These are phyloP conservation scores for Teleiodes luculella DNA, from an alignment of 2,888 invertebrate species.

Conservation along the genomic window DNA sequence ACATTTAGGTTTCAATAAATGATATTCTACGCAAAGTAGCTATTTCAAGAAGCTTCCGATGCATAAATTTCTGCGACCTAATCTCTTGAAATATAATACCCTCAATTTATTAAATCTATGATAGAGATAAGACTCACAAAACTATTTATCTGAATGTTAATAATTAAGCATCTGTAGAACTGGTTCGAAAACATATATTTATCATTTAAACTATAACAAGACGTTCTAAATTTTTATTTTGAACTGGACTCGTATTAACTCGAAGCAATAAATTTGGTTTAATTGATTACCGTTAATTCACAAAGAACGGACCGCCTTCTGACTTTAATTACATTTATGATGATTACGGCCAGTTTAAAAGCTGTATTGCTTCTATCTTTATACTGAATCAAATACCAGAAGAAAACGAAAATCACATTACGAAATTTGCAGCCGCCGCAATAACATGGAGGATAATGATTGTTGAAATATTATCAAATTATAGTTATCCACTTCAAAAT, in stretches of 20 bases:
- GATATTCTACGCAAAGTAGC: too few species aligned
- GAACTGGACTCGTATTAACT: slow-evolving; percentile 44
- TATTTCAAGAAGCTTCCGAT: background rate
- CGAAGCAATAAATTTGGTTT: slow-evolving; percentile 59
- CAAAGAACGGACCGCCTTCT: slow-evolving; percentile 57
- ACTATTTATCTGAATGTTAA: slow-evolving; percentile 28
- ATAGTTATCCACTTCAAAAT: too few species aligned
- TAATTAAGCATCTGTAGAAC: slow-evolving; percentile 41
- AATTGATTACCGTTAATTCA: slow-evolving; percentile 67
- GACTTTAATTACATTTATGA: slow-evolving; percentile 64
- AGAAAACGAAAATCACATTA: background rate
- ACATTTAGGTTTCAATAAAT: too few species aligned
- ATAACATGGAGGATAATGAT: background rate
- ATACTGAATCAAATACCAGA: background rate
- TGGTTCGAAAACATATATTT: slow-evolving; percentile 53
- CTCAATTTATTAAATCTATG: slow-evolving; percentile 18
- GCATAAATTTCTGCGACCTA: background rate
- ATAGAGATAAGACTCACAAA: slow-evolving; percentile 17
- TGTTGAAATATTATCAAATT: too few species aligned
- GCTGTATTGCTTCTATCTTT: slow-evolving; percentile 29
- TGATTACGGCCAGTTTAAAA: slow-evolving; percentile 46
- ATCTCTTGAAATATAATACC: background rate
- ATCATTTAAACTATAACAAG: slow-evolving; percentile 59
- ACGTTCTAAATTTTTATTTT: slow-evolving; percentile 46
- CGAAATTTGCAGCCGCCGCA: background rate